These are phyloP conservation scores for Lasioglossum albipes DNA, from an alignment of 1,140 invertebrate genomes.

Conservation along the genomic window DNA sequence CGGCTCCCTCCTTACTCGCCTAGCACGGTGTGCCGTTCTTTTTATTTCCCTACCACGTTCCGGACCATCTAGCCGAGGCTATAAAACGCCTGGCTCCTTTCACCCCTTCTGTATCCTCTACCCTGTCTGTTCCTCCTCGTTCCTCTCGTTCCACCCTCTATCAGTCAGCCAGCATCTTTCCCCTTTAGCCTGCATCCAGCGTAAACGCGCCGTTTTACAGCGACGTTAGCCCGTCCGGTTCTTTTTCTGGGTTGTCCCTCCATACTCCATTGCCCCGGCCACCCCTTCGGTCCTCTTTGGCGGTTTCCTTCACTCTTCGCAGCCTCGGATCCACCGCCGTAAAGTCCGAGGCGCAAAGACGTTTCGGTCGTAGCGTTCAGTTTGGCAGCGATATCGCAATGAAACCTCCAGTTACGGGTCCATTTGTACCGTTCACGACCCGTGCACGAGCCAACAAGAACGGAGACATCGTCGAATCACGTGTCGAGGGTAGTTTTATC, in stretches of 20 bases:
- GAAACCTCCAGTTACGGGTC: too few relatives aligned
- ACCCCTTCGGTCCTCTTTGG: constrained; percentile 13
- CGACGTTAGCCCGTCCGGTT: constrained; percentile 55
- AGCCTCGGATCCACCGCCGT: constrained; percentile 68
- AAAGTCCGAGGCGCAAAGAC: constrained; percentile 73
- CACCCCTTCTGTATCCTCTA: constrained; percentile 15
- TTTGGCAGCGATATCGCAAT: too few relatives aligned
- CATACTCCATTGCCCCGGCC: not conserved
- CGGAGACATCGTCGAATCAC: not conserved
- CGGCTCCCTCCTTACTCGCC: not conserved
- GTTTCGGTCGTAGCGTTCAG: constrained; percentile 46
- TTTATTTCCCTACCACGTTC: constrained; percentile 72
- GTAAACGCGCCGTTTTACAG: constrained; percentile 71
- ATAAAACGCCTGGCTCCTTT: constrained; percentile 72
- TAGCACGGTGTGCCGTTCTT: constrained; percentile 50
- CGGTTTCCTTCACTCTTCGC: constrained; percentile 52
- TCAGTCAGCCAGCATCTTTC: constrained; percentile 3
- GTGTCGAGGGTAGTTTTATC: not conserved
- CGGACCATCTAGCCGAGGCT: constrained; percentile 69
- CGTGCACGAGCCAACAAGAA: too few relatives aligned
- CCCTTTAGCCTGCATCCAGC: constrained; percentile 33
- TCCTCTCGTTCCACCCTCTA: constrained; percentile 5
- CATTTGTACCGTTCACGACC: too few relatives aligned
- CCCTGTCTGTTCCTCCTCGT: not conserved
- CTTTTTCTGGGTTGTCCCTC: constrained; percentile 23